These are phyloP conservation scores for Enteromius radiatus DNA, from an alignment of 2,797 vertebrate genomes.

Conservation along the genomic window DNA sequence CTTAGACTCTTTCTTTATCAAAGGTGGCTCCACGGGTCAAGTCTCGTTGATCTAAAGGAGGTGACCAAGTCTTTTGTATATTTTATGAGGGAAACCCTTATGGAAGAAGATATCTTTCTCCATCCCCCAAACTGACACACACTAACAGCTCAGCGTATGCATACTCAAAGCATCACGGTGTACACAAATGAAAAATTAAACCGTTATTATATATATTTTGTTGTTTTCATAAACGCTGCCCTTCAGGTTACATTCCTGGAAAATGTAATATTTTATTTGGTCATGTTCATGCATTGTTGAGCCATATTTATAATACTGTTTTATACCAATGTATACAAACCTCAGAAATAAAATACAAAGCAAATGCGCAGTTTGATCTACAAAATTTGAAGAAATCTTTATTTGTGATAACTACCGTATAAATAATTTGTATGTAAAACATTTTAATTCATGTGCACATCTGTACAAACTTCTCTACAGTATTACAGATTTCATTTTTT, in stretches of 20 bases:
- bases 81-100: constrained; percentile 65
- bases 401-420: constrained; percentile 81
- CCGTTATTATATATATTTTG: not conserved
- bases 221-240: not conserved
- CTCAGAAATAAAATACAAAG: constrained; percentile 49
- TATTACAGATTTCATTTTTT: constrained; percentile 62
- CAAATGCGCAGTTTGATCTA: constrained; percentile 27
- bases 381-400: constrained; percentile 75
- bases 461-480: constrained; percentile 74
- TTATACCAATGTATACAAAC: constrained; percentile 56
- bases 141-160: not conserved
- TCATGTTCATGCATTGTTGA: constrained; percentile 29
- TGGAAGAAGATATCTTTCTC: constrained; percentile 30
- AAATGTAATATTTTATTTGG: not conserved
- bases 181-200: not conserved
- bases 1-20: constrained; percentile 2
- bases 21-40: constrained; percentile 54
- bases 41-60: constrained; percentile 32
- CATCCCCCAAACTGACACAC: not conserved
- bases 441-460: constrained; percentile 70
- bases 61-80: constrained; percentile 61
- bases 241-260: not conserved
- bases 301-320: constrained; percentile 71
- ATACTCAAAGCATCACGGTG: not conserved
- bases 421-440: constrained; percentile 79